phyloP scores from a whole-genome alignment of 2,888 invertebrate species.

The Pyrgus malvae region DNA sequence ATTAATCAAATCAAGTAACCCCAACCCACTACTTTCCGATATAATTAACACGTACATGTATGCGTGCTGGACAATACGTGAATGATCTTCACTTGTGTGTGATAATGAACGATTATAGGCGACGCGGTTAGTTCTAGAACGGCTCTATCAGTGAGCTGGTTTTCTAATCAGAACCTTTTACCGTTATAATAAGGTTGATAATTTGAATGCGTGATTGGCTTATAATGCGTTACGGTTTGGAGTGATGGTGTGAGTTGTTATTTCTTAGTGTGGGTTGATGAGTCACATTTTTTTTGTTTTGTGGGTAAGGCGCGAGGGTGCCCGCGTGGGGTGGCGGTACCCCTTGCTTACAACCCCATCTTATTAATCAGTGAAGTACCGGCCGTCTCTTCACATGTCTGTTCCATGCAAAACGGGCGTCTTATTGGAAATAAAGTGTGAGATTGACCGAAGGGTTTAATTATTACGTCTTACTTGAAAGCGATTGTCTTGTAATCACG shows the following conservation, averaged over 20 bases:
- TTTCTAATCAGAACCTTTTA: slow-evolving; percentile 55
- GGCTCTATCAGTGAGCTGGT: slow-evolving; percentile 42
- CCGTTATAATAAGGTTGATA: slow-evolving; percentile 61
- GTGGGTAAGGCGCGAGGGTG: slow-evolving; percentile 80
- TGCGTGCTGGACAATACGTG: slow-evolving; percentile 73
- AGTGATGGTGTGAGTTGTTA: slow-evolving; percentile 55
- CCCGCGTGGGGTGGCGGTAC: slow-evolving; percentile 65
- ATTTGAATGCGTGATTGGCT: slow-evolving; percentile 52
- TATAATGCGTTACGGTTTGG: slow-evolving; percentile 50
- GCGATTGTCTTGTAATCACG: neutral
- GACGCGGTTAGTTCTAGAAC: slow-evolving; percentile 64
- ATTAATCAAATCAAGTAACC: slow-evolving; percentile 82
- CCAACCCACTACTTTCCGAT: slow-evolving; percentile 81
- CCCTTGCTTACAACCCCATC: slow-evolving; percentile 81
- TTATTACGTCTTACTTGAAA: neutral
- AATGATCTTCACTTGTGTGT: slow-evolving; percentile 67
- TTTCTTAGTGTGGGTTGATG: slow-evolving; percentile 79
- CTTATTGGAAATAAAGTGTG: slow-evolving; percentile 59
- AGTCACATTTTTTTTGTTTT: slow-evolving; percentile 83
- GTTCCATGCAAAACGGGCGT: slow-evolving; percentile 61
- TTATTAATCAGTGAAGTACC: slow-evolving; percentile 82
- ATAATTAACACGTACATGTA: slow-evolving; percentile 78
- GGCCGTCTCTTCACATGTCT: slow-evolving; percentile 79
- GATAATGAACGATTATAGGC: slow-evolving; percentile 81
- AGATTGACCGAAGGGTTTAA: slow-evolving; percentile 20